Percentiles rank a stretch among this genome's conserved stretches.
phyloP scores from a whole-genome alignment of 2,797 vertebrate species.

The Pseudomugil tenellus region DNA sequence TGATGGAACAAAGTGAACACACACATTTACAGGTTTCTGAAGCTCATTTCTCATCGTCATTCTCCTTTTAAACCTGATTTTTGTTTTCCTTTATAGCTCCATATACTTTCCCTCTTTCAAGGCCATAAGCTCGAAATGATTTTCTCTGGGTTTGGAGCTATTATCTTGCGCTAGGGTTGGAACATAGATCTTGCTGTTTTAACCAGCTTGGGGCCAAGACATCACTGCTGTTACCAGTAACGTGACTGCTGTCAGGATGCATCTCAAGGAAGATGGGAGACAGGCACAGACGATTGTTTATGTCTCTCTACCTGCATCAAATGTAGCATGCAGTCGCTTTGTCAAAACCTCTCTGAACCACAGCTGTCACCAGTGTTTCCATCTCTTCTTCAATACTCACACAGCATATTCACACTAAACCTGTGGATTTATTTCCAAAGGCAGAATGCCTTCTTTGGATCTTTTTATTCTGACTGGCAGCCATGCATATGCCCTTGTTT shows the following conservation, averaged over 20 bases:
- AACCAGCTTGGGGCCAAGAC: slow-evolving; percentile 36
- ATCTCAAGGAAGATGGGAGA: neutral
- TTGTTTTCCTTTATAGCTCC: neutral
- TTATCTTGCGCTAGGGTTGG: slow-evolving; percentile 25
- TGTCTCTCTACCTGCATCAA: slow-evolving; percentile 23
- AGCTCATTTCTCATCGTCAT: slow-evolving; percentile 10
- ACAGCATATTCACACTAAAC: slow-evolving; percentile 19
- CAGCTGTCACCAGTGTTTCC: neutral
- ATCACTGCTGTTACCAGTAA: slow-evolving; percentile 45
- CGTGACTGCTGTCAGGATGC: slow-evolving; percentile 26
- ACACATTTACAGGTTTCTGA: slow-evolving; percentile 22
- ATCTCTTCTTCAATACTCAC: neutral
- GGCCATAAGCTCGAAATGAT: neutral
- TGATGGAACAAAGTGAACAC: slow-evolving; percentile 28
- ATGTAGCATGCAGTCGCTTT: slow-evolving; percentile 14
- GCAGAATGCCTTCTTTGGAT: slow-evolving; percentile 16
- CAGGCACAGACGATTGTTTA: slow-evolving; percentile 13
- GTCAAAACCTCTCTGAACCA: slow-evolving; percentile 21
- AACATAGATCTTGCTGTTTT: slow-evolving; percentile 37
- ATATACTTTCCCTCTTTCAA: neutral
- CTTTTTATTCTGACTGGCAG: slow-evolving; percentile 46
- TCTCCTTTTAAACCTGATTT: neutral
- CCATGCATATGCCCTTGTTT: slow-evolving; percentile 64
- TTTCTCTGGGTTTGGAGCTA: slow-evolving; percentile 22
- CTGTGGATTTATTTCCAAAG: slow-evolving; percentile 20